phyloP scores from a whole-genome alignment of 2,113 vertebrate species.

The Rhynchopsitta pachyrhyncha region DNA sequence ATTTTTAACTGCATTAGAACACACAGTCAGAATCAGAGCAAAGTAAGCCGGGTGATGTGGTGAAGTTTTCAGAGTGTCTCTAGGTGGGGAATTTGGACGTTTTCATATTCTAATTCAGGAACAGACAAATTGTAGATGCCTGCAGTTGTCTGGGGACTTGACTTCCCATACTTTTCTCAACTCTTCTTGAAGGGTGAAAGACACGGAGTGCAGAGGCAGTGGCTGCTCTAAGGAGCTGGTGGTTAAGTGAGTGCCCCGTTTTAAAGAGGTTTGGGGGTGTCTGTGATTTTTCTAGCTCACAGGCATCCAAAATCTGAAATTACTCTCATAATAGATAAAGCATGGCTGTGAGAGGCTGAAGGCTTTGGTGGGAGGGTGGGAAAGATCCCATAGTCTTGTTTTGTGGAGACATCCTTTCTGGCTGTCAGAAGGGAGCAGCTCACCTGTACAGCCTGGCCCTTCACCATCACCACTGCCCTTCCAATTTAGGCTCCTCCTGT shows the following conservation, averaged over 20 bases:
- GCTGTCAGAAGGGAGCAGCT: not conserved
- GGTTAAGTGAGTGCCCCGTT: not conserved
- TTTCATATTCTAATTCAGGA: not conserved
- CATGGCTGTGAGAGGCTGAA: not conserved
- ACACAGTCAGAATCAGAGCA: not conserved
- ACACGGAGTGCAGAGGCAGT: rapidly evolving
- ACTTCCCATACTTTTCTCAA: not conserved
- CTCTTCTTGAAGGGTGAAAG: not conserved
- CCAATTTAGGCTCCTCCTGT: not conserved
- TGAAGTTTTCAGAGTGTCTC: not conserved
- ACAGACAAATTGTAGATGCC: not conserved
- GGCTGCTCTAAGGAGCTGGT: not conserved
- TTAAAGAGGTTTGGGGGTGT: not conserved
- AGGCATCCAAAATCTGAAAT: not conserved
- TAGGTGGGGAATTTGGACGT: not conserved
- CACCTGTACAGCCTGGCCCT: not conserved
- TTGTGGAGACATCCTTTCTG: not conserved
- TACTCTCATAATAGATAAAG: not conserved
- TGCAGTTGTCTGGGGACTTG: not conserved
- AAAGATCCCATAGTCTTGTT: not conserved
- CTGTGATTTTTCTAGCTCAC: not conserved
- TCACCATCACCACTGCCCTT: not conserved
- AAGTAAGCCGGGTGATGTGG: not conserved
- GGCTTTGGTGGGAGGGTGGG: not conserved
- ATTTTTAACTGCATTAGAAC: not conserved